A percentile compares a stretch with the other conserved stretches of the same genome.
Evolutionary conservation across 2,888 invertebrate species (phyloP).

Genomic region (Heliconius ethilla): DNA sequence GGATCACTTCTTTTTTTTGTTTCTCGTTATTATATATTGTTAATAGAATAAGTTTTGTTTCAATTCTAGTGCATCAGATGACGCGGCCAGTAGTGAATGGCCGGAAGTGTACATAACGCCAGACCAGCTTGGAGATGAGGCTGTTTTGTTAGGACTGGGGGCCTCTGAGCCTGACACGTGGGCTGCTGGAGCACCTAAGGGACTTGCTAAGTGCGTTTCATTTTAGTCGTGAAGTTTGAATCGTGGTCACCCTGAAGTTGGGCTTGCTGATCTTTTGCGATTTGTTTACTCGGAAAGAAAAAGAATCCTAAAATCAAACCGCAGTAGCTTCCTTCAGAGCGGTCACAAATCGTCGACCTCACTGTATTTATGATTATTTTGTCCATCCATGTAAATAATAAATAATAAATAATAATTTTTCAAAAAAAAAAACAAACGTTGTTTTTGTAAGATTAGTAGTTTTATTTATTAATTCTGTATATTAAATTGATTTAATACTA

Average conservation of each 20-base stretch:
- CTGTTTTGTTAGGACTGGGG: slow-evolving; percentile 87
- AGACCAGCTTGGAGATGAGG: slow-evolving; percentile 91
- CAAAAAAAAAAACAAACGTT: too few species aligned
- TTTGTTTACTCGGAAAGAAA: not conserved
- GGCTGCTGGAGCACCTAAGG: slow-evolving; percentile 95
- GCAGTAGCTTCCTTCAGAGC: too few species aligned
- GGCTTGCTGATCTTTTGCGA: too few species aligned
- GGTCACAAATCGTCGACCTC: too few species aligned
- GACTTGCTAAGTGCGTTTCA: slow-evolving; percentile 84
- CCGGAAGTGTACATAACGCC: slow-evolving; percentile 87
- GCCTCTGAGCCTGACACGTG: slow-evolving; percentile 95
- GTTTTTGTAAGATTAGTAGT: too few species aligned
- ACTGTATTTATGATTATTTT: too few species aligned
- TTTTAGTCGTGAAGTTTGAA: not conserved
- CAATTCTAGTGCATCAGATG: slow-evolving; percentile 84
- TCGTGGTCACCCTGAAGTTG: too few species aligned
- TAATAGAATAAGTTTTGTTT: not conserved
- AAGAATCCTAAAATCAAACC: too few species aligned
- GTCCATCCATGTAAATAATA: too few species aligned
- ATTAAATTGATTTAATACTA: not conserved
- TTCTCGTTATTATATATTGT: not conserved
- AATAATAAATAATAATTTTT: too few species aligned
- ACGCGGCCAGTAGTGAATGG: slow-evolving; percentile 87
- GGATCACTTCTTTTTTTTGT: too few species aligned
- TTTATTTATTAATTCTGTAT: too few species aligned